Conservation (phyloP, 2,888 invertebrate species). For the Phaedon cochleariae region DNA sequence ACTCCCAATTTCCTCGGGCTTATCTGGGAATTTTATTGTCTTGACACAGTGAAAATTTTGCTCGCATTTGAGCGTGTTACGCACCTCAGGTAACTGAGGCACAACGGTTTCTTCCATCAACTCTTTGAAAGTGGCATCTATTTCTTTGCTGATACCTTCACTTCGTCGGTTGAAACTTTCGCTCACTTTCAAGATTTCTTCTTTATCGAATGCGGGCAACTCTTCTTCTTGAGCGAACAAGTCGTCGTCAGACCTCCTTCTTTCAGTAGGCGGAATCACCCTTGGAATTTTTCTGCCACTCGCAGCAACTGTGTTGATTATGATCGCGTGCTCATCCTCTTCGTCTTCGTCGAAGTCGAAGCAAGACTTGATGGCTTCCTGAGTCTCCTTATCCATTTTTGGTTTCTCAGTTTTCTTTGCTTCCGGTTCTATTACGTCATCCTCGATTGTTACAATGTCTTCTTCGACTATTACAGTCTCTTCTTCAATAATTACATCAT, state of each 20-base stretch:
- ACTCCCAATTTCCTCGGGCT: conserved; percentile 36
- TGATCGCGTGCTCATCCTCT: conserved; percentile 69
- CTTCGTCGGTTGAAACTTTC: conserved; percentile 31
- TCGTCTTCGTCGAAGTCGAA: conserved; percentile 84
- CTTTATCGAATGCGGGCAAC: conserved; percentile 27
- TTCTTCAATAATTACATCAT: conserved; percentile 8
- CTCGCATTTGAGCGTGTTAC: conserved; percentile 58
- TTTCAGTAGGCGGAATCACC: conserved; percentile 61
- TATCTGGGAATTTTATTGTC: conserved; percentile 59
- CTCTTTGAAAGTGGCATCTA: conserved; percentile 68
- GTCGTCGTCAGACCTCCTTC: conserved; percentile 53
- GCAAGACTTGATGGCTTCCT: conserved; percentile 66
- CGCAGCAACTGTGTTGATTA: conserved; percentile 60
- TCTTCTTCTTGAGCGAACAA: conserved; percentile 14
- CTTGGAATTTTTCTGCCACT: conserved; percentile 73
- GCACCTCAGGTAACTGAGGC: conserved; percentile 67
- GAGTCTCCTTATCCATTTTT: conserved; percentile 28
- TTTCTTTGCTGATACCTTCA: conserved; percentile 46
- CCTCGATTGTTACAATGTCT: conserved; percentile 2
- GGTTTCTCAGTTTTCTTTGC: not conserved
- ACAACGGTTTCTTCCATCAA: conserved; percentile 70
- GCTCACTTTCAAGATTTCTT: conserved; percentile 33
- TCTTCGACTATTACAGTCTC: conserved; percentile 12
- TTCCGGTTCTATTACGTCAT: not conserved
- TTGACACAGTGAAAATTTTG: conserved; percentile 59